phyloP scores from a whole-genome alignment of 35 echinoderm and acorn worm genomes.

The Stichopus chloronotus region DNA sequence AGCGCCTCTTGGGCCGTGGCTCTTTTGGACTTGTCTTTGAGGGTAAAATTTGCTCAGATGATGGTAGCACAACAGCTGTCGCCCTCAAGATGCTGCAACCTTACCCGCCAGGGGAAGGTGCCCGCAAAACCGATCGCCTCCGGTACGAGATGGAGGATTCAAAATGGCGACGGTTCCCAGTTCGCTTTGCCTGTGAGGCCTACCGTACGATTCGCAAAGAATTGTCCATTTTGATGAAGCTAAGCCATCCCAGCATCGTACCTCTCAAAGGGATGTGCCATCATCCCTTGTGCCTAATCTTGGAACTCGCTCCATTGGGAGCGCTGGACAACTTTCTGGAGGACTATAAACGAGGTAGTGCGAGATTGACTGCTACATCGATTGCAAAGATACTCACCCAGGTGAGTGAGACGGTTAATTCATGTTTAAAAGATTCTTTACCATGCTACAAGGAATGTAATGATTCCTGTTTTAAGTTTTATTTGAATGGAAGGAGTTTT shows the following conservation, averaged over 20 bases:
- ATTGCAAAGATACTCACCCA: constrained; percentile 80
- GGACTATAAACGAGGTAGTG: constrained; percentile 86
- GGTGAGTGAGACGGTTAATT: constrained; percentile 43
- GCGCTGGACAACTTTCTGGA: constrained; percentile 80
- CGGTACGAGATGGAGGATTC: constrained; percentile 87
- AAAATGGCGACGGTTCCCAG: constrained; percentile 88
- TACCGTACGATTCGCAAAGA: constrained; percentile 90
- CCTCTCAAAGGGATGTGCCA: constrained; percentile 81
- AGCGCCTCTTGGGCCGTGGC: constrained; percentile 83
- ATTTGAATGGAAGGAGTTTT: not conserved
- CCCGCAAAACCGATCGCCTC: constrained; percentile 68
- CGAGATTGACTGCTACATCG: constrained; percentile 71
- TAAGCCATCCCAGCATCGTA: constrained; percentile 86
- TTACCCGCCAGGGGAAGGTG: constrained; percentile 86
- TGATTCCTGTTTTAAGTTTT: not conserved
- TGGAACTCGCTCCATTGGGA: constrained; percentile 89
- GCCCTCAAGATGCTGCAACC: constrained; percentile 95
- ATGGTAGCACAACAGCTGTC: constrained; percentile 40
- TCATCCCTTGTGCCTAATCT: constrained; percentile 88
- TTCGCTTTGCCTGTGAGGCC: constrained; percentile 80
- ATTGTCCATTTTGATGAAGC: constrained; percentile 78
- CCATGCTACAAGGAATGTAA: not conserved
- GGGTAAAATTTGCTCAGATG: constrained; percentile 53
- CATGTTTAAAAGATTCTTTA: not conserved
- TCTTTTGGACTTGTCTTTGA: constrained; percentile 95